Evolutionary conservation across 2,113 vertebrate species (phyloP), one percentile per base, ranked within the genome.

Genomic region (Anoura caudifer): DNA sequence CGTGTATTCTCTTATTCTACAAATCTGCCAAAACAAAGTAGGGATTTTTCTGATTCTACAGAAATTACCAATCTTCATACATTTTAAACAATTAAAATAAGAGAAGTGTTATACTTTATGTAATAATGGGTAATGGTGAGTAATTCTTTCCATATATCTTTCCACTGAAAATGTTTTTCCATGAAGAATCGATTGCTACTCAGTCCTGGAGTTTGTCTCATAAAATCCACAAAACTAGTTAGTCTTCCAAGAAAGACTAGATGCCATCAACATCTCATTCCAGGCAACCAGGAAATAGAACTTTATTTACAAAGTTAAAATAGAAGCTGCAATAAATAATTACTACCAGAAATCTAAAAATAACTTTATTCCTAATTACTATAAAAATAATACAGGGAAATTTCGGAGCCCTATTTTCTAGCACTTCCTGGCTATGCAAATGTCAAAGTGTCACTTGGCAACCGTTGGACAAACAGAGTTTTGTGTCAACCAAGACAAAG

Each of bases 311-410:
- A 88, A 91, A 95, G n/a, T 67, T 90, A 96, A 96, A 98, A 98
- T 36, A 97, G 70, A 96, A 98, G 15, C 16, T 97, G 61, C 45
- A 75, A 91, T 85, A 97, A 98, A 97, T 97, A 97, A 97, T 96
- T 91, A 95, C 77, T 97, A 77, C 38, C 84, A 97, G 36, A 92
- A 87, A 63, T 12, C 96, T 98, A 97, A 98, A 98, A 98, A 98
- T 97, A 98, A 80, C 13, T 93, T 93, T 54, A 87, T 43, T 94
- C 96, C n/a, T 97, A 98, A 96, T 95, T 38, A 79, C 31, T 19
- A 14, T 69, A 97, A 96, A 95, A 97, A 98, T 95, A 17, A 52
- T 79, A 72, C 45, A 69, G 3, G 5, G 56, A 95, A 94, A 97
- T 82, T 92, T 63, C 95, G 54, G 59, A 95, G 56, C 6, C 88